phyloP scores from a whole-genome alignment of 2,113 vertebrate species.

The Oryzias javanicus region DNA sequence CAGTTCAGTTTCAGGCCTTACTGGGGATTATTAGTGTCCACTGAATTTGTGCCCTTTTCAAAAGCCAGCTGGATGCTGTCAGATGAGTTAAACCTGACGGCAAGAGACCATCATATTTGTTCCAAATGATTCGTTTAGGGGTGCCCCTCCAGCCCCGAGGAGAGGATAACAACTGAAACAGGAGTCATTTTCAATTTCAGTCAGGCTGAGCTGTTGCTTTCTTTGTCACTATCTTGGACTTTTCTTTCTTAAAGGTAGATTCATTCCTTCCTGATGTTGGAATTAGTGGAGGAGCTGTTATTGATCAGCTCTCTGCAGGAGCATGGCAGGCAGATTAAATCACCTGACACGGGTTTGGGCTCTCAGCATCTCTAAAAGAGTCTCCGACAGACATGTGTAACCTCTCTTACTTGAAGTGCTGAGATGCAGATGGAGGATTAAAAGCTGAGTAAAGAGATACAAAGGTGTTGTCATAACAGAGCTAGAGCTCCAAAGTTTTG shows the following conservation, averaged over 20 bases:
- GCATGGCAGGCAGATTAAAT: conserved; percentile 70
- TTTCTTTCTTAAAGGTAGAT: conserved; percentile 33
- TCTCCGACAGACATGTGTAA: conserved; percentile 22
- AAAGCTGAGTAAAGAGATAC: conserved; percentile 3
- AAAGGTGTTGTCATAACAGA: too few species aligned
- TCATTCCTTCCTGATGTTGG: conserved; percentile 50
- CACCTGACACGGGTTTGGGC: conserved; percentile 56
- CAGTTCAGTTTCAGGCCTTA: conserved; percentile 53
- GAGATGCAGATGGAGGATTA: conserved; percentile 30
- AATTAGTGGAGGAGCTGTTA: conserved; percentile 53
- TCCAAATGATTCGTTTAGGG: conserved; percentile 45
- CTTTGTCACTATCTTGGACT: neutral
- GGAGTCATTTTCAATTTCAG: conserved; percentile 50
- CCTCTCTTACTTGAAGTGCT: conserved; percentile 26
- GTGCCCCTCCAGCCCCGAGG: conserved; percentile 12
- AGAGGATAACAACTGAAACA: conserved; percentile 39
- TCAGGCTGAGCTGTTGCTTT: conserved; percentile 37
- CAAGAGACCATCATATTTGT: conserved; percentile 36
- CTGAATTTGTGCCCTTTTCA: conserved; percentile 55
- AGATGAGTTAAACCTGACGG: conserved; percentile 44
- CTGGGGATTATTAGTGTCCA: conserved; percentile 49
- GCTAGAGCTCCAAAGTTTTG: too few species aligned
- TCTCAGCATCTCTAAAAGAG: conserved; percentile 24
- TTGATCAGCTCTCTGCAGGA: conserved; percentile 61
- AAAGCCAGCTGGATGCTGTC: conserved; percentile 53